Evolutionary conservation across 2,888 invertebrate species (phyloP), one percentile per base, ranked within the genome.

Genomic region (Hemicrepidius hirtus): DNA sequence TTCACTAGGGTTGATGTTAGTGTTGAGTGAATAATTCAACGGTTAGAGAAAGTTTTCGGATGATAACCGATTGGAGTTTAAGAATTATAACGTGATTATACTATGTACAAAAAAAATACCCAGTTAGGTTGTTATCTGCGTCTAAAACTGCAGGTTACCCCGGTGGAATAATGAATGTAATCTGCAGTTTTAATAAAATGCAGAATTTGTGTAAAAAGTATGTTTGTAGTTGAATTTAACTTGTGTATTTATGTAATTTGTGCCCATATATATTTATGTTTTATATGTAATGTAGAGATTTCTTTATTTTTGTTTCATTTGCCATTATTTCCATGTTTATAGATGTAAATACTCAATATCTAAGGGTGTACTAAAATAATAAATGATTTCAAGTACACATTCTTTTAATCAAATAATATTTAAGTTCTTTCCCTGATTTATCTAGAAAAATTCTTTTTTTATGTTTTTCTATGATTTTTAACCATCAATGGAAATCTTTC

Each of bases 201-300:
- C 59, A 72, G 68, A 72, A 63, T 68, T 71, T 63, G 46, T 72
- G 72, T 72, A 72, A 68, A 72, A 72, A 72, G 35, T 71, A 71
- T 60, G 55, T 71, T 65, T 50, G 16, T 66, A 71, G 57, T 49
- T 67, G 44, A 67, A 60, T 68, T 72, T 72, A 64, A 64, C 37
- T 71, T 71, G 66, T 72, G 72, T 72, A 72, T 72, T 72, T 72
- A 72, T 72, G 64, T 68, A 72, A 63, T 49, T 71, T 71, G 70
- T 71, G 71, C 60, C 59, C 50, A 50, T 55, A 55, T 66, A 55
- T 55, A 55, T 66, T 55, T 67, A 60, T 71, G 60, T 71, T 59
- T 70, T 71, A 67, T 70, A 70, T 70, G 64, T 67, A 60, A 32
- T 71, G 57, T 71, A 71, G 49, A 69, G 32, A 44, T 70, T 46